Evolutionary conservation across 2,113 vertebrate species (phyloP), one percentile per base, ranked within the genome.

Genomic region (Castor canadensis): DNA sequence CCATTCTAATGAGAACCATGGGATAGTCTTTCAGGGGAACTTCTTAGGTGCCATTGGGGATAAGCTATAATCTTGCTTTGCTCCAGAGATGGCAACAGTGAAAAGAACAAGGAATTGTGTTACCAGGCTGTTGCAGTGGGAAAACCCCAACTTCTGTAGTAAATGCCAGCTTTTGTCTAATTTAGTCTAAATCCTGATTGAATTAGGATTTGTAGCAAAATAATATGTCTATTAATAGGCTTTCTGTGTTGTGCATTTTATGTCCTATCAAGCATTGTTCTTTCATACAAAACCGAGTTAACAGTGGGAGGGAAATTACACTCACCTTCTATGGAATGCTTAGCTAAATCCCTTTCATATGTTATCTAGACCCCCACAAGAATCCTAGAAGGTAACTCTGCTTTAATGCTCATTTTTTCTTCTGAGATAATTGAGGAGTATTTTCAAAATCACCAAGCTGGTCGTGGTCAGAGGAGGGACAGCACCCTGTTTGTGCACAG

Each of bases 151-250:
- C 40, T 89, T 77, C 13, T 35, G 16, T 32, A 89, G 28, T 24
- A 38, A 82, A 87, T 54, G 6, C 30, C 58, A 73, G 7, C 56
- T 87, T 84, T 62, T 22, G n/a, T 64, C 10, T 64, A 76, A 85
- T 62, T 85, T 84, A 60, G 47, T 66, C 20, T 43, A 86, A 72
- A 30, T 94, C n/a, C 5, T 6, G n/a, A 54, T 62, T 92, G 89
- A 87, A 92, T 54, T 60, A 79, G 71, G 32, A 67, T 69, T 69
- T 64, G 73, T 92, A 92, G 52, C 52, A 73, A 82, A 88, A 88
- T 28, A 77, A 32, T 40, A 28, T 58, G 88, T 84, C 72, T 10
- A 3, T 79, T 45, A 69, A 35, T 71, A 71, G 11, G 19, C 67
- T 95, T 43, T 24, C n/a, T 76, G 1, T 26, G 11, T 76, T 69